Evolutionary conservation across 2,888 invertebrate genomes (phyloP).

Genomic region (Hylaea fasciaria): DNA sequence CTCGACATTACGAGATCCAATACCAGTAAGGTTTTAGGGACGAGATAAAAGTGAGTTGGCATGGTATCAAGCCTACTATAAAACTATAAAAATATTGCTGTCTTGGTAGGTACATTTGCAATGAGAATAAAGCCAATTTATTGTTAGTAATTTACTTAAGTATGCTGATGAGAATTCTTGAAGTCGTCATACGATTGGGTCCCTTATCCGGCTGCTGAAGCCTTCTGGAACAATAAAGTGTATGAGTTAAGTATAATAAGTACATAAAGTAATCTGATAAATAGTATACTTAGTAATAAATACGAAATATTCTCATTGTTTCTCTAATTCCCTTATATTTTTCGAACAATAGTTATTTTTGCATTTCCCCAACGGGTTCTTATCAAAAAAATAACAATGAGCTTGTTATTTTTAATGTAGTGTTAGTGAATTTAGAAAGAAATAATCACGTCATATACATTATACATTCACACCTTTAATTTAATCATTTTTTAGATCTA

Average conservation of each 20-base stretch:
- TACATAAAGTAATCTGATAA: slow-evolving; percentile 28
- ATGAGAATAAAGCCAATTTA: slow-evolving; percentile 54
- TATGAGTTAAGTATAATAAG: slow-evolving; percentile 23
- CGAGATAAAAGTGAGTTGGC: slow-evolving; percentile 59
- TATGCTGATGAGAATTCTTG: slow-evolving; percentile 42
- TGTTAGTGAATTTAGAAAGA: neutral
- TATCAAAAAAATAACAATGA: neutral
- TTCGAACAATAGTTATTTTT: neutral
- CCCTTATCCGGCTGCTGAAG: slow-evolving; percentile 15
- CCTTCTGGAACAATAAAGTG: slow-evolving; percentile 34
- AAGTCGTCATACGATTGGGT: slow-evolving; percentile 23
- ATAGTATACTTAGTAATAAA: slow-evolving; percentile 16
- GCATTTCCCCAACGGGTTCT: neutral
- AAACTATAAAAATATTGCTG: slow-evolving; percentile 60
- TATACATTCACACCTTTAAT: slow-evolving; percentile 17
- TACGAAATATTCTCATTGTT: slow-evolving; percentile 14
- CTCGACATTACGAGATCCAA: slow-evolving; percentile 50
- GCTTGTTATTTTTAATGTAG: too few species aligned
- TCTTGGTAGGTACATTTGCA: slow-evolving; percentile 51
- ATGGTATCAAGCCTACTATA: slow-evolving; percentile 55
- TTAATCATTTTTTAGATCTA: slow-evolving; percentile 17
- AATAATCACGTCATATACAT: slow-evolving; percentile 11
- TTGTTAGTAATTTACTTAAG: slow-evolving; percentile 44
- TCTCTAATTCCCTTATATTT: neutral
- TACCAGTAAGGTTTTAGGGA: slow-evolving; percentile 51